These are phyloP conservation scores for Lepus timidus DNA, from an alignment of 2,113 vertebrate genomes.

Conservation along the genomic window DNA sequence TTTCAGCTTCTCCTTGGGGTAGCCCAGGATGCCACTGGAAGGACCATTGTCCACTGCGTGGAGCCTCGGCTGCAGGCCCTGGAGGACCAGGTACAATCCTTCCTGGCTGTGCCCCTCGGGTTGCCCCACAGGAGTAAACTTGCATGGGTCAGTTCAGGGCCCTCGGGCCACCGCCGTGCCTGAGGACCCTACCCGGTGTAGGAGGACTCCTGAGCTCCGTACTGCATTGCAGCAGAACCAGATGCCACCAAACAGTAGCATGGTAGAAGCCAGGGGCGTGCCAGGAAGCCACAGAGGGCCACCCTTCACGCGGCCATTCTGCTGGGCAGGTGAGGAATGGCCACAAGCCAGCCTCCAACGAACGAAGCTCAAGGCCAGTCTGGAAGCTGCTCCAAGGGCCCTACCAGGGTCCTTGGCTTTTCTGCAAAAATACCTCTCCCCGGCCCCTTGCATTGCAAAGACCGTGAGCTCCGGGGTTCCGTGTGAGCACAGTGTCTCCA, in stretches of 20 bases:
- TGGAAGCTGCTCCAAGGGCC: neutral
- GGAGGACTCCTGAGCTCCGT: accelerated
- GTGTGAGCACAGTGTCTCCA: accelerated
- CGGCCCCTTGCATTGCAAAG: neutral
- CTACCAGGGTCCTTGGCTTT: neutral
- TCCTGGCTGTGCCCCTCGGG: neutral
- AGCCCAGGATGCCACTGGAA: neutral
- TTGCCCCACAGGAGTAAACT: accelerated
- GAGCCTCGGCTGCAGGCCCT: neutral
- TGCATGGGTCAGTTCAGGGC: accelerated
- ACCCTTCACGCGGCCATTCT: accelerated
- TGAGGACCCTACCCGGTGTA: neutral
- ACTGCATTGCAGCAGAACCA: accelerated
- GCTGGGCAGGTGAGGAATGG: neutral
- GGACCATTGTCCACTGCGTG: neutral
- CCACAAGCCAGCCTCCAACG: neutral
- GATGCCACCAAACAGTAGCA: neutral
- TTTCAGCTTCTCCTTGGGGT: neutral
- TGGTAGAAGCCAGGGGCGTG: accelerated
- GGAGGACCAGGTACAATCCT: neutral
- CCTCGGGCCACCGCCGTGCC: neutral
- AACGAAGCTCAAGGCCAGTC: neutral
- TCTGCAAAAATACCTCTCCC: neutral
- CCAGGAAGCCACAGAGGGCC: accelerated
- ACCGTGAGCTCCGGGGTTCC: neutral